Conservation (phyloP, 2,888 invertebrate species). For the Syritta pipiens region DNA sequence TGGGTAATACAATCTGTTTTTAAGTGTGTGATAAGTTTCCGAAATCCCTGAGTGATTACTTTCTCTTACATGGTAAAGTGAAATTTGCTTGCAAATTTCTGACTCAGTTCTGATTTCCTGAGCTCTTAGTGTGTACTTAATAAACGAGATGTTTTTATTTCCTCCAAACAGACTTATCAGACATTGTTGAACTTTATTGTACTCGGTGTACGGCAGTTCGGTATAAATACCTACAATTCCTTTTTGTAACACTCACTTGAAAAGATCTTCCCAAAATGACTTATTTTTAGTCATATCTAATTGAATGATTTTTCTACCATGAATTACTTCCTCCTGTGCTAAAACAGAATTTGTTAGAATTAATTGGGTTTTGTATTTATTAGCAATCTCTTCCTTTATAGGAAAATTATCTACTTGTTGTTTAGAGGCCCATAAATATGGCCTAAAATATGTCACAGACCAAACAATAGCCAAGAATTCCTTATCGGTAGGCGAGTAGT, state of each 20-base stretch:
- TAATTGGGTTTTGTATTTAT: neutral
- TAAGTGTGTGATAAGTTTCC: slow-evolving; percentile 3
- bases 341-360: neutral
- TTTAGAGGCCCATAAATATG: neutral
- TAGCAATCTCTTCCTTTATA: neutral
- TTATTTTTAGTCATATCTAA: neutral
- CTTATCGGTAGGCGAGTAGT: neutral
- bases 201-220: neutral
- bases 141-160: neutral
- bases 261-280: slow-evolving; percentile 3
- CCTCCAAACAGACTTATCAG: neutral
- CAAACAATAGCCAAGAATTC: slow-evolving; percentile 3
- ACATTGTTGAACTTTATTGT: neutral
- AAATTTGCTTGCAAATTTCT: neutral
- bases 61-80: neutral
- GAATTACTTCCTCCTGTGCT: neutral
- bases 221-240: neutral
- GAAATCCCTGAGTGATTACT: slow-evolving; percentile 5
- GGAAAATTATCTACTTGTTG: slow-evolving; percentile 24
- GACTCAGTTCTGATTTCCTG: neutral
- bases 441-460: slow-evolving; percentile 6
- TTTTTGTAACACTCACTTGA: neutral
- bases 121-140: neutral
- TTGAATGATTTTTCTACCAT: neutral
- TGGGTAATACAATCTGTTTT: neutral